Conservation (phyloP, 2,888 invertebrate species). For the Argyresthia goedartella region DNA sequence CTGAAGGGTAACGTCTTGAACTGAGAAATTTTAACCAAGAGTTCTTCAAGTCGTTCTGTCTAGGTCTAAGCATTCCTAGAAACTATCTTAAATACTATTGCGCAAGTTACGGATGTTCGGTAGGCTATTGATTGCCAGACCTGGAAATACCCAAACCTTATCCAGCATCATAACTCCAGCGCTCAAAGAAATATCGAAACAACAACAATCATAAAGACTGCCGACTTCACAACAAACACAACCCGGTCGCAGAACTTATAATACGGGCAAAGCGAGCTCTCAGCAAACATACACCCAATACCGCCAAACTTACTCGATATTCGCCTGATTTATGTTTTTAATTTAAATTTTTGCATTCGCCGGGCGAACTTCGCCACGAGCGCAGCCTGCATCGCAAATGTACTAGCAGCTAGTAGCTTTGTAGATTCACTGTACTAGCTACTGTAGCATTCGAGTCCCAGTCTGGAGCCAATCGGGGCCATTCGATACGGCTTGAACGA, state of each 20-base stretch:
- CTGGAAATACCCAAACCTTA: too few relatives aligned
- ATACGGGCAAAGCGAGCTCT: constrained; percentile 5
- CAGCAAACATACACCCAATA: constrained; percentile 47
- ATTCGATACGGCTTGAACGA: constrained; percentile 57
- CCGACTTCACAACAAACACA: not conserved
- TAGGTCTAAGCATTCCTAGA: not conserved
- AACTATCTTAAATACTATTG: too few relatives aligned
- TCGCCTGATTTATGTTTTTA: constrained; percentile 71
- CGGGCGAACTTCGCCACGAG: constrained; percentile 60
- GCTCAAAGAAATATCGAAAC: not conserved
- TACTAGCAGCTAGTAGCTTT: constrained; percentile 11
- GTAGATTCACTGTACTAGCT: not conserved
- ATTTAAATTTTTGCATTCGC: constrained; percentile 73
- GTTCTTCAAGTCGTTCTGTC: not conserved
- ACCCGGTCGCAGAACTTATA: constrained; percentile 3
- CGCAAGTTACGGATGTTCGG: too few relatives aligned
- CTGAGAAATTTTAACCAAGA: too few relatives aligned
- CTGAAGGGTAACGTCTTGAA: too few relatives aligned
- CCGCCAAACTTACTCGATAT: constrained; percentile 67
- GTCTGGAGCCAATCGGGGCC: constrained; percentile 24
- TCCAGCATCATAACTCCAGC: too few relatives aligned
- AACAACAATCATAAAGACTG: constrained; percentile 4
- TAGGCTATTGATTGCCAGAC: too few relatives aligned
- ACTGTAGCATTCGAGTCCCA: not conserved
- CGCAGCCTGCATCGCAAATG: constrained; percentile 67